Evolutionary conservation across 2,888 invertebrate species (phyloP).

Genomic region (Parnassius orleans): DNA sequence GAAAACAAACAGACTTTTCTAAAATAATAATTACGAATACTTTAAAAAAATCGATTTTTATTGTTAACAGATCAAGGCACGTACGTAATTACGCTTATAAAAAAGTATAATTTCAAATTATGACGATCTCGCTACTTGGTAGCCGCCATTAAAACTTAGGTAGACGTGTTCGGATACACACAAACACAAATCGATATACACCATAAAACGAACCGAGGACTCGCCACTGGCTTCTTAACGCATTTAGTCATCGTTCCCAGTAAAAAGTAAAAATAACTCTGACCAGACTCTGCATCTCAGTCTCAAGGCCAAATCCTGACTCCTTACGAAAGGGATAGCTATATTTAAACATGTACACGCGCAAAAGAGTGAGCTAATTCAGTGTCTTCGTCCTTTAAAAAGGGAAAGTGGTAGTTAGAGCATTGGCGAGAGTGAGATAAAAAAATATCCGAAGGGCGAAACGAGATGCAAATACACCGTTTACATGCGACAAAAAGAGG

Average conservation of each 20-base stretch:
- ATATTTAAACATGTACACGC: constrained; percentile 31
- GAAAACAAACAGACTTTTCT: no score
- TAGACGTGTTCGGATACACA: constrained; percentile 22
- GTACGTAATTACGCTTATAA: not conserved
- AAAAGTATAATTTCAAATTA: constrained; percentile 12
- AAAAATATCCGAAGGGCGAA: constrained; percentile 72
- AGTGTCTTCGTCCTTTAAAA: constrained; percentile 79
- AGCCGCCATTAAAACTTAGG: constrained; percentile 24
- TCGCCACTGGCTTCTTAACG: constrained; percentile 59
- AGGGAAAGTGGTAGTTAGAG: constrained; percentile 76
- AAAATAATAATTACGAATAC: no score
- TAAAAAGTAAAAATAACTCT: constrained; percentile 79
- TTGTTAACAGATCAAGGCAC: no score
- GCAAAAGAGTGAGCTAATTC: constrained; percentile 41
- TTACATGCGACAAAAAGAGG: constrained; percentile 41
- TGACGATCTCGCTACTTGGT: constrained; percentile 22
- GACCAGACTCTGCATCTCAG: constrained; percentile 70
- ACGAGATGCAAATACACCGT: constrained; percentile 43
- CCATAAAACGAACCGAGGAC: constrained; percentile 36
- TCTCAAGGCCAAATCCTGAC: constrained; percentile 78
- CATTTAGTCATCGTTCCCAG: constrained; percentile 77
- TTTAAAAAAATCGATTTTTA: no score
- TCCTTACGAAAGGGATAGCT: constrained; percentile 48
- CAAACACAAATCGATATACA: constrained; percentile 25
- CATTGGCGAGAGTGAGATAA: constrained; percentile 77